Percentiles rank a stretch among this genome's conserved stretches.
phyloP scores from a whole-genome alignment of 2,888 invertebrate species.

The Meganola albula region DNA sequence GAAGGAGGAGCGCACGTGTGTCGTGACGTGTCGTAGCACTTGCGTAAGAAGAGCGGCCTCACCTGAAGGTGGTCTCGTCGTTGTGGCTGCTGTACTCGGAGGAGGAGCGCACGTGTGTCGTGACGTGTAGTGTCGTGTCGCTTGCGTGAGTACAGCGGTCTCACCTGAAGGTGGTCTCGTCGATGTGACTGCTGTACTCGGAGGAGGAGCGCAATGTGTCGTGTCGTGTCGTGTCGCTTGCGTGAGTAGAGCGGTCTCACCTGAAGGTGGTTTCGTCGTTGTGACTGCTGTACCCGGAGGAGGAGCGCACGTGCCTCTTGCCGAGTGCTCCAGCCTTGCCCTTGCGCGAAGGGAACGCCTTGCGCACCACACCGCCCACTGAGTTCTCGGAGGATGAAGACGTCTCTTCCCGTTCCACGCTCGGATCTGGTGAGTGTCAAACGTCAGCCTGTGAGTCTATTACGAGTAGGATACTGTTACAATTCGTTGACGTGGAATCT shows the following conservation, averaged over 20 bases:
- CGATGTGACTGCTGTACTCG: slow-evolving; percentile 90
- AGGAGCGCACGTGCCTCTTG: slow-evolving; percentile 86
- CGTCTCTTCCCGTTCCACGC: slow-evolving; percentile 84
- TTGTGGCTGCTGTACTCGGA: slow-evolving; percentile 90
- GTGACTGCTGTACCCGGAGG: slow-evolving; percentile 89
- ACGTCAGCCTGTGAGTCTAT: too few relatives aligned
- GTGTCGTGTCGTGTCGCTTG: too few relatives aligned
- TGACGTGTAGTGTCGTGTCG: too few relatives aligned
- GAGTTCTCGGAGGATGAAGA: slow-evolving; percentile 89
- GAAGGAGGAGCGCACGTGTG: too few relatives aligned
- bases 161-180: slow-evolving; percentile 90
- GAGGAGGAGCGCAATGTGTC: slow-evolving; percentile 86
- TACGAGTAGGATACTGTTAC: too few relatives aligned
- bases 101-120: slow-evolving; percentile 86
- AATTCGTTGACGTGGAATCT: too few relatives aligned
- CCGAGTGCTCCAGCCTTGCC: slow-evolving; percentile 81
- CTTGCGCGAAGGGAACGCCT: slow-evolving; percentile 83
- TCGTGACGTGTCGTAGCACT: too few relatives aligned
- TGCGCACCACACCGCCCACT: slow-evolving; percentile 81
- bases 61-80: slow-evolving; percentile 91
- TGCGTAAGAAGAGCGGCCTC: too few relatives aligned
- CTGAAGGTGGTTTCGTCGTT: slow-evolving; percentile 92
- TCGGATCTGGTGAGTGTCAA: slow-evolving; percentile 56
- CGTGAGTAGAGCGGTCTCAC: too few relatives aligned
- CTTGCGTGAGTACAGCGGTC: too few relatives aligned